Conservation (phyloP, 2,888 invertebrate species). For the Scaptomyza polygonia region DNA sequence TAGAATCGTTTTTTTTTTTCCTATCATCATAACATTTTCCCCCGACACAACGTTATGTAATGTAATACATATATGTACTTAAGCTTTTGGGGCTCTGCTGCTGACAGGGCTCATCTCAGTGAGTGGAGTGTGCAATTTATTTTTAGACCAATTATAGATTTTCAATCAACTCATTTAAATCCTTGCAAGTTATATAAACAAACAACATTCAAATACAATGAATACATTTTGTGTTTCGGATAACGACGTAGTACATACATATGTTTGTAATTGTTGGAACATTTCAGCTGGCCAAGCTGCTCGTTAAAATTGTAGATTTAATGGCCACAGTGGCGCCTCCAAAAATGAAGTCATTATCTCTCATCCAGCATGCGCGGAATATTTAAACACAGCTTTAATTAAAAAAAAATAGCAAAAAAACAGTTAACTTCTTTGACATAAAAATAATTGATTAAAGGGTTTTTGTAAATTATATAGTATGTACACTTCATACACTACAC, state of each 20-base stretch:
- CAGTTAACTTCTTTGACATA: too few relatives aligned
- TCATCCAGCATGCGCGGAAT: too few relatives aligned
- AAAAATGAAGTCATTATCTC: conserved; percentile 20
- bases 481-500: too few relatives aligned
- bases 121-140: conserved; percentile 19
- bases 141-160: conserved; percentile 6
- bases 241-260: too few relatives aligned
- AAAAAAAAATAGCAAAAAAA: too few relatives aligned
- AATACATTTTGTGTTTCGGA: conserved; percentile 4
- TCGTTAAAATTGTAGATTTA: conserved; percentile 22
- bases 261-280: too few relatives aligned
- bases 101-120: conserved; percentile 36
- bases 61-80: conserved; percentile 24
- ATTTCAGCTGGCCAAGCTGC: conserved; percentile 1
- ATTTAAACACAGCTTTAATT: too few relatives aligned
- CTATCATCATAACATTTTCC: conserved; percentile 25
- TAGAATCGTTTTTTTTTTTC: conserved; percentile 29
- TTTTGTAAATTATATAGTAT: too few relatives aligned
- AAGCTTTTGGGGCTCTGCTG: conserved; percentile 19
- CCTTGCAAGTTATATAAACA: not conserved
- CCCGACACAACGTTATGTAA: conserved; percentile 21
- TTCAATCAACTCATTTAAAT: not conserved
- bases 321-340: conserved; percentile 37
- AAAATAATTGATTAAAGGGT: too few relatives aligned
- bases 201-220: conserved; percentile 3